phyloP scores from a whole-genome alignment of 2,113 vertebrate genomes.

The Nymphicus hollandicus region DNA sequence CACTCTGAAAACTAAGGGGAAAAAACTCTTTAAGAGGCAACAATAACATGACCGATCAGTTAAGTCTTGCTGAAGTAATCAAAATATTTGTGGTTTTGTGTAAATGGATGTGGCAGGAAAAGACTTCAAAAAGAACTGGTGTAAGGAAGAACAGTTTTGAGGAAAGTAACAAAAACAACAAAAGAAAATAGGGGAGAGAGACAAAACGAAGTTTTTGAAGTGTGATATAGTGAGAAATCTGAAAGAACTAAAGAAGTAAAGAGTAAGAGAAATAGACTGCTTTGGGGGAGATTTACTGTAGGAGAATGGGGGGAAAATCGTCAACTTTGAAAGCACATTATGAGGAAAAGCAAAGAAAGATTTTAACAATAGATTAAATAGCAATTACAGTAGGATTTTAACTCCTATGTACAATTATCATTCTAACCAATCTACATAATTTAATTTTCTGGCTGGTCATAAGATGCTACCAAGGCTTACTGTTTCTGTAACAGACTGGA shows the following conservation, averaged over 20 bases:
- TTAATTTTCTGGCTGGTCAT: background rate
- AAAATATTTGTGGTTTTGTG: background rate
- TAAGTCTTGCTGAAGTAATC: background rate
- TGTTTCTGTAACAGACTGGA: background rate
- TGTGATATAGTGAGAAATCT: background rate
- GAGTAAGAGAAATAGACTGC: background rate
- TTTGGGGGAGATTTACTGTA: background rate
- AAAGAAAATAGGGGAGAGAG: background rate
- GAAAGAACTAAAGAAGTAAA: background rate
- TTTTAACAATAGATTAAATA: background rate
- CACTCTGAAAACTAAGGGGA: background rate
- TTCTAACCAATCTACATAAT: background rate
- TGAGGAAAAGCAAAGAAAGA: background rate
- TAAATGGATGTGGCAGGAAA: background rate
- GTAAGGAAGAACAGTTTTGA: background rate
- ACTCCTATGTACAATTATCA: background rate
- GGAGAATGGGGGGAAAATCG: rapidly evolving
- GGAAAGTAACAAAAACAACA: background rate
- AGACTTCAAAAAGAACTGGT: background rate
- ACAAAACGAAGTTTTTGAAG: background rate
- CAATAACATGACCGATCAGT: rapidly evolving
- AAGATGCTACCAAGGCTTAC: background rate
- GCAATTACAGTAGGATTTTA: background rate
- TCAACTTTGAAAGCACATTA: background rate
- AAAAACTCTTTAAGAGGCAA: background rate